These are phyloP conservation scores for Novumbra hubbsi DNA, from an alignment of 2,797 vertebrate genomes.

Conservation along the genomic window DNA sequence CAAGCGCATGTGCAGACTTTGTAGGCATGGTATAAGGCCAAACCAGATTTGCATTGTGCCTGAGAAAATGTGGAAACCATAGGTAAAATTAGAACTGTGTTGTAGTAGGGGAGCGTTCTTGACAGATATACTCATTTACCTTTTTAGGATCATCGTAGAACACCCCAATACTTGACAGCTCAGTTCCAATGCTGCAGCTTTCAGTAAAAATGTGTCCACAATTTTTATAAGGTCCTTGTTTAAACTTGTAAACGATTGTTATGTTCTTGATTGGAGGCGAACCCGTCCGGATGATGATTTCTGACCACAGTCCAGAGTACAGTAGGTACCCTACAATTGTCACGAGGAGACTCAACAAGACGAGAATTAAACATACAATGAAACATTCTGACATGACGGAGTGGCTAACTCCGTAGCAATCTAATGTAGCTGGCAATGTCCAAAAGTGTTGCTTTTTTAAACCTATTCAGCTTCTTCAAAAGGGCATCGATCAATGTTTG, in stretches of 20 bases:
- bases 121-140: slow-evolving; percentile 47
- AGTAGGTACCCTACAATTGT: slow-evolving; percentile 73
- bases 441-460: not conserved
- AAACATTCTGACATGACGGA: slow-evolving; percentile 1
- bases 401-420: too few species aligned
- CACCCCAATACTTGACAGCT: slow-evolving; percentile 78
- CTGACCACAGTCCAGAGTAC: slow-evolving; percentile 82
- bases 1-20: too few species aligned
- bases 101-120: not conserved
- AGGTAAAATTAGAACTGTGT: not conserved
- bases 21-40: too few species aligned
- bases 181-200: slow-evolving; percentile 81
- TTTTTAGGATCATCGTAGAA: slow-evolving; percentile 84
- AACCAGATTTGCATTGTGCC: too few species aligned
- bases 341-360: slow-evolving; percentile 71
- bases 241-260: slow-evolving; percentile 89
- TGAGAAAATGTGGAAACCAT: too few species aligned
- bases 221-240: slow-evolving; percentile 77
- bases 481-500: not conserved
- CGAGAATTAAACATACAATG: slow-evolving; percentile 71
- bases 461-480: not conserved
- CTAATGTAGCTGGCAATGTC: not conserved
- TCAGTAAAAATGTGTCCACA: slow-evolving; percentile 82
- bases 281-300: slow-evolving; percentile 82
- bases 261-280: slow-evolving; percentile 82